Evolutionary conservation across 1,140 invertebrate species (phyloP), one percentile per base, ranked within the genome.

Genomic region (Stegodyphus dumicola): DNA sequence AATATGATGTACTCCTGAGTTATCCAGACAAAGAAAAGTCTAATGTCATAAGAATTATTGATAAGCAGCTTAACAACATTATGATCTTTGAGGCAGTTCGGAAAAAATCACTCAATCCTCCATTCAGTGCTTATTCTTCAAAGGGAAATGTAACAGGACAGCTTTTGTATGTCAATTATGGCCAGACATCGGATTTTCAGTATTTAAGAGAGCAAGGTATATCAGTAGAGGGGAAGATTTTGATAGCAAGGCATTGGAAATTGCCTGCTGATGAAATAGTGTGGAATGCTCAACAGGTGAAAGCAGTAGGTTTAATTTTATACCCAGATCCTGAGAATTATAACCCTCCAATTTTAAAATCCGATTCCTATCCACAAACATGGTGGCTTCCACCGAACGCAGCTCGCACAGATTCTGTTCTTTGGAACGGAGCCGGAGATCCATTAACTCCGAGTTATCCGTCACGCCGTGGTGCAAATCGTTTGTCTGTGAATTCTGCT

Each of bases 271-370:
- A 86, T 80, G 85, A 88, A 79, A 73, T 84, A 48, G 88, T 86
- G 9, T 86, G 81, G 85, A 80, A 86, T 79, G 85, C 85, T 33
- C 77, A 80, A 15, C 71, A 80, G 11, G 49, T 76, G 51, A 80
- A 80, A 67, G 91, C 90, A 7, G 87, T 89, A 9, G 92, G 91
- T 11, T 90, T 91, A 6, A 90, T 93, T 49, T 87, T 93, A 15
- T 93, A 91, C 87, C 89, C 90, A 33, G 93, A 93, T 88, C 93
- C 93, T 0, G 85, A 88, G 13, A 91, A 92, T 85, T 92, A 91
- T 87, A 89, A 91, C 18, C 88, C 88, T 70, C 78, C 88, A 13
- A 88, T 88, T 86, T 70, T 88, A 81, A 84, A 87, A 60, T 74
- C 78, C 18, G 86, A 83, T 6, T 85, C 89, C 15, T 93, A 91